Percentiles rank a stretch among this genome's conserved stretches.
These are phyloP conservation scores for Antedon mediterranea DNA, from an alignment of 53 echinoderm and acorn worm species.

Conservation along the genomic window DNA sequence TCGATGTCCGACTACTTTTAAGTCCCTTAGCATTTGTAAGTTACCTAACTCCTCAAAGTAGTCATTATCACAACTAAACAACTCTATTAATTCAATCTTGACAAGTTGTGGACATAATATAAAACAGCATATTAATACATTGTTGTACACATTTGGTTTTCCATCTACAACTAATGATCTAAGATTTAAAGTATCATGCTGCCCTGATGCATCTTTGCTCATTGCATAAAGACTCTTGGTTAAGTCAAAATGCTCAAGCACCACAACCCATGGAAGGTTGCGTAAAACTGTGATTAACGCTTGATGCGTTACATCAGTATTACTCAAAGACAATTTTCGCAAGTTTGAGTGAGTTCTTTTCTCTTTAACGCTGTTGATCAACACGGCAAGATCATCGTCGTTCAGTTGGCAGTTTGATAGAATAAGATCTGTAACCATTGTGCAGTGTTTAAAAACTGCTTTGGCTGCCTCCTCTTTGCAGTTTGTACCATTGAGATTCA, in stretches of 20 bases:
- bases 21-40: not conserved
- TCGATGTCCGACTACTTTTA: not conserved
- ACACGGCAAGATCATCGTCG: not conserved
- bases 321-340: not conserved
- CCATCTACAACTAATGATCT: not conserved
- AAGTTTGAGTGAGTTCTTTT: not conserved
- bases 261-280: not conserved
- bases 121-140: not conserved
- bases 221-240: not conserved
- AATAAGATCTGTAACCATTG: not conserved
- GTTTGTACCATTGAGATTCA: slow-evolving; percentile 1
- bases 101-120: not conserved
- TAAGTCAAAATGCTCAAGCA: not conserved
- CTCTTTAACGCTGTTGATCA: not conserved
- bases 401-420: not conserved
- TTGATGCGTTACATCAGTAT: not conserved
- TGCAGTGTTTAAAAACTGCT: not conserved
- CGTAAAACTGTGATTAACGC: not conserved
- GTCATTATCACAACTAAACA: not conserved
- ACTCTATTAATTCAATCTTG: not conserved
- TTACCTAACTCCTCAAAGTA: not conserved
- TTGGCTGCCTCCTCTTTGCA: not conserved
- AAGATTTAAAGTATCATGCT: not conserved
- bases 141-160: not conserved
- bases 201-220: not conserved